Conservation (phyloP, 2,888 invertebrate species). For the Chouioia cunea region DNA sequence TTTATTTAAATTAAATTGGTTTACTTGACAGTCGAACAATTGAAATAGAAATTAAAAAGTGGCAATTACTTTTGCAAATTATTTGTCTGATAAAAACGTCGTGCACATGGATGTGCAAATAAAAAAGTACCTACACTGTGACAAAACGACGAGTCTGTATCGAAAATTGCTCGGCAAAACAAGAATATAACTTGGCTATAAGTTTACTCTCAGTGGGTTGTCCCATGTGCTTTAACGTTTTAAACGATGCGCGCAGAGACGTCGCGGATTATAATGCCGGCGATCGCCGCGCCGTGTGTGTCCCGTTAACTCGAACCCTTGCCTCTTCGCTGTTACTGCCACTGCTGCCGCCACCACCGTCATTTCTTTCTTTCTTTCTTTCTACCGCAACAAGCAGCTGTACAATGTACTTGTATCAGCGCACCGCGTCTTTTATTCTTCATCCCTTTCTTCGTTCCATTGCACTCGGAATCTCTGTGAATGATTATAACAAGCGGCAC, state of each 20-base stretch:
- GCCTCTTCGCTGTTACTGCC: constrained; percentile 16
- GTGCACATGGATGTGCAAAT: too few species aligned
- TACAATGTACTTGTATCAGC: constrained; percentile 21
- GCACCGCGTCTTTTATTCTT: constrained; percentile 17
- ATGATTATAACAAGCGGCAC: too few species aligned
- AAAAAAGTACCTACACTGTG: too few species aligned
- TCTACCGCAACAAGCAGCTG: constrained; percentile 12
- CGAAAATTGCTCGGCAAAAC: too few species aligned
- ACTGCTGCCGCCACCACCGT: constrained; percentile 19
- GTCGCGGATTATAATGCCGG: constrained; percentile 23
- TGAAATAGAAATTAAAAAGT: too few species aligned
- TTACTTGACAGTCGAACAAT: too few species aligned
- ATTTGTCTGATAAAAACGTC: background rate
- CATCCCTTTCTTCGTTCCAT: background rate
- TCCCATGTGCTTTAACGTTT: constrained; percentile 3
- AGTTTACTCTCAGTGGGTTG: background rate
- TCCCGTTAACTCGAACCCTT: constrained; percentile 66
- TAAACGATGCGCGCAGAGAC: constrained; percentile 32
- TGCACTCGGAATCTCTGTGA: too few species aligned
- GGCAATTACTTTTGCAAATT: background rate
- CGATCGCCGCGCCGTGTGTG: constrained; percentile 52
- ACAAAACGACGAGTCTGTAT: too few species aligned
- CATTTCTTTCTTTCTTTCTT: constrained; percentile 9
- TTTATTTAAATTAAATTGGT: too few species aligned
- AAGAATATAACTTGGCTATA: too few species aligned